Conservation (phyloP, 2,888 invertebrate species). For the Drosophila pegasa region DNA sequence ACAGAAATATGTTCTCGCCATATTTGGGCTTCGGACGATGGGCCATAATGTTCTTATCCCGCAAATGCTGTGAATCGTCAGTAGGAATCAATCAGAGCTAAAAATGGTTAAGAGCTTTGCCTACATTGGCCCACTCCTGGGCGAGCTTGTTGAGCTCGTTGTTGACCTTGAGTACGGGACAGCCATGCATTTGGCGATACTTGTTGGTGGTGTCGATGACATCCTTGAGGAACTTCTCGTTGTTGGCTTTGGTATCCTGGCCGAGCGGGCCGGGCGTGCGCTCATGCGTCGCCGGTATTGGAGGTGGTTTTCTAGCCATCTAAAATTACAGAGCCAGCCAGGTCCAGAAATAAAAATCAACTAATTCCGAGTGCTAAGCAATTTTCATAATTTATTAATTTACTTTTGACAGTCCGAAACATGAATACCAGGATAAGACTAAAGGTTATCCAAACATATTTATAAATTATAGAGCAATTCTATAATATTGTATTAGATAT, state of each 20-base stretch:
- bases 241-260: constrained; percentile 62
- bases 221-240: constrained; percentile 56
- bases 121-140: constrained; percentile 90
- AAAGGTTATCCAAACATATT: background rate
- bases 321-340: constrained; percentile 5
- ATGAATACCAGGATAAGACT: background rate
- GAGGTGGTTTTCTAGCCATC: constrained; percentile 52
- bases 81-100: background rate
- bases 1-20: constrained; percentile 93
- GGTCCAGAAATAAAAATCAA: constrained; percentile 30
- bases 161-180: constrained; percentile 88
- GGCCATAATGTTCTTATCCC: constrained; percentile 87
- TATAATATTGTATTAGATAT: too few relatives aligned
- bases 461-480: background rate
- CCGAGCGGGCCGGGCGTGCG: constrained; percentile 64
- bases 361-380: constrained; percentile 13
- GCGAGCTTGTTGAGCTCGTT: constrained; percentile 88
- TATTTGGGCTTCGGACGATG: constrained; percentile 91
- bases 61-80: constrained; percentile 60
- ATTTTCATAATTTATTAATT: constrained; percentile 8
- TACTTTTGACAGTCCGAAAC: constrained; percentile 6
- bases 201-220: constrained; percentile 87
- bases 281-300: constrained; percentile 59
- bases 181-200: constrained; percentile 89
- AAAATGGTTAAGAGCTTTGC: background rate